Evolutionary conservation across 2,888 invertebrate genomes (phyloP), one percentile per base, ranked within the genome.

Genomic region (Drosophila leonis): DNA sequence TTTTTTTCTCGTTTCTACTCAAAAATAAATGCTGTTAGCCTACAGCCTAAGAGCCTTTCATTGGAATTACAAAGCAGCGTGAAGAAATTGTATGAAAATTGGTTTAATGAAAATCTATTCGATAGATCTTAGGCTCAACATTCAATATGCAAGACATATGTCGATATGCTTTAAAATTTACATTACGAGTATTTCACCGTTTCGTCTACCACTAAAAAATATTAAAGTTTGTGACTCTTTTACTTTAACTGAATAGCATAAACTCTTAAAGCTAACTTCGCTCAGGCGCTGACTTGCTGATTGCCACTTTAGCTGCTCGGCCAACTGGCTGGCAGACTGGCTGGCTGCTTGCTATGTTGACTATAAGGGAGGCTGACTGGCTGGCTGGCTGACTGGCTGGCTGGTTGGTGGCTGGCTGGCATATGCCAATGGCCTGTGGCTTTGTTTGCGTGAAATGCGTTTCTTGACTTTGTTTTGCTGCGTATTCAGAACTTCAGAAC

Each of bases 371-470:
- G 56, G 18, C 29, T 46, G 42, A 31, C 65, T 37, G 41, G 37
- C 24, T 24, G 24, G 24, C 4, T 24, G n/a, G n/a, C n/a, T n/a
- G n/a, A n/a, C 41, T 37, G 65, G 29, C 33, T 24, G 27, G 27
- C 24, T 24, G 18, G 20, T 41, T 46, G 57, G 29, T 24, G 18
- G 20, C 46, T 46, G 57, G 29, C 46, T 52, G 49, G 24, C 78
- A 83, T 68, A 79, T 78, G 85, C 65, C 90, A 85, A 90, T 88
- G 84, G 57, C 85, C 89, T 76, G 73, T 66, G 89, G 87, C 89
- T 77, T 87, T 90, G 78, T 86, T 90, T 76, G 81, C 69, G 57
- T 67, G 71, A 72, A 66, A 75, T 79, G 71, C 83, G 75, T 75
- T 77, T 75, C 76, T 82, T 72, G 75, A 71, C 74, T 72, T 79